Base-by-base conservation (phyloP, 30 jellyfish, hydroid and myxozoan genomes). In the Aurelia coerulea region DNA sequence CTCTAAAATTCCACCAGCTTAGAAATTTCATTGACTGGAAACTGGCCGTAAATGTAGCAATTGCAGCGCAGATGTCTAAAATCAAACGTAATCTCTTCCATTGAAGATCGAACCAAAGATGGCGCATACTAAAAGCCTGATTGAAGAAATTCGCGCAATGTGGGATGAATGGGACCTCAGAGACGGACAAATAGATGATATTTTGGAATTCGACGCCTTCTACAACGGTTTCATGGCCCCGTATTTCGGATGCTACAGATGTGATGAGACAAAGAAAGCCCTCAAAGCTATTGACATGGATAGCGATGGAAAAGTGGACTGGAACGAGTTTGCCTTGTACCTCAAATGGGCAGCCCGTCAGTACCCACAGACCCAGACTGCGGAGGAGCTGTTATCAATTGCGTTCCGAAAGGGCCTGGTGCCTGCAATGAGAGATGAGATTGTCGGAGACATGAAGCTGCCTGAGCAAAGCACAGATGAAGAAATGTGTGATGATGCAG, bases 151-250 rank as follows among this genome's bases (percentile, higher is more conserved):
- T 54, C 92, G 97, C 14, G 92, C 39, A 50, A 80, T 79, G 92
- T 88, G 97, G 97, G 90, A 88, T 51, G 97, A 88, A 56, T 88
- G 97, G 97, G 97, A 88, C 68, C 74, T 88, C n/a, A 62, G 89
- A 71, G 97, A 88, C 37, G 92, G 89, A 15, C 66, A 68, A 19
- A 60, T 18, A 42, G 97, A 88, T 41, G 89, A 88, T 78, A 60
- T 18, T 2, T 75, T 88, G 31, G 97, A 88, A 46, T 88, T 88
- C 49, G 92, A 88, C 37, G 92, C 97, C 18, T 88, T 88, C 89
- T 88, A 88, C 92, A 88, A 88, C 33, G 97, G 97, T 1, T 88
- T 88, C 89, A 79, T 88, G 91, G 97, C 97, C 5, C 97, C 97
- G 2, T 88, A 88, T 50, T 88, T 88, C 68, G 97, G 97, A 51